Percentiles rank a stretch among this genome's conserved stretches.
Conservation (phyloP, 2,113 vertebrate genomes). For the Picathartes gymnocephalus region DNA sequence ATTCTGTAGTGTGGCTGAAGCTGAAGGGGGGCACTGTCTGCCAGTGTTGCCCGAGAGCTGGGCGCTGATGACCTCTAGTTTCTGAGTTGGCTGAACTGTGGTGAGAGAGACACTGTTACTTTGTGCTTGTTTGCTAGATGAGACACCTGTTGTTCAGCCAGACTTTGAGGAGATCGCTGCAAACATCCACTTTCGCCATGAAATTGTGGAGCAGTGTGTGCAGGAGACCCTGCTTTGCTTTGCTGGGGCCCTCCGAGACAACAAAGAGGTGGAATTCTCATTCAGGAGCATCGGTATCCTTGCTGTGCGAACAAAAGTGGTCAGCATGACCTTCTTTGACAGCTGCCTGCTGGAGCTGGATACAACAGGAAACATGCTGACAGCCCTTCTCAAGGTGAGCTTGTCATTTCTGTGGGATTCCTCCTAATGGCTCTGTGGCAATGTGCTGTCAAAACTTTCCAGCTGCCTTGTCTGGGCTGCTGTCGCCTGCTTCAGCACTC, state of each 20-base stretch:
- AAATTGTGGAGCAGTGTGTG: not conserved
- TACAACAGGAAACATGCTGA: not conserved
- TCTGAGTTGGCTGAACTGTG: not conserved
- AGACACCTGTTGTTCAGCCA: not conserved
- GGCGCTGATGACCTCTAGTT: accelerated
- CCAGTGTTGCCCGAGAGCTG: not conserved
- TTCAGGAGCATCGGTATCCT: not conserved
- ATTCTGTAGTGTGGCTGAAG: not conserved
- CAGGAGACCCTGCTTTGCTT: not conserved
- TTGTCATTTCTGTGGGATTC: not conserved
- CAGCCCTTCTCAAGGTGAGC: not conserved
- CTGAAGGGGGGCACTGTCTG: not conserved
- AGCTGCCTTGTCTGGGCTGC: not conserved
- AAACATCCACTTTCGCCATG: not conserved
- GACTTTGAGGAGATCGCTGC: not conserved
- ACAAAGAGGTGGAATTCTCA: not conserved
- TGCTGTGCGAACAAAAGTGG: not conserved
- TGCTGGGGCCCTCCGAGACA: not conserved
- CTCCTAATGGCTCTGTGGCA: not conserved
- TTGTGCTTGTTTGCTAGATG: not conserved
- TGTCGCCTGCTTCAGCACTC: not conserved
- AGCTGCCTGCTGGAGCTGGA: not conserved
- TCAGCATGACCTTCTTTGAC: not conserved
- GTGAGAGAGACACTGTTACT: not conserved
- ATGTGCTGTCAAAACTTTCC: not conserved